Base-by-base conservation (phyloP, 2,888 invertebrate genomes). In the Hydrotaea cyrtoneurina region DNA sequence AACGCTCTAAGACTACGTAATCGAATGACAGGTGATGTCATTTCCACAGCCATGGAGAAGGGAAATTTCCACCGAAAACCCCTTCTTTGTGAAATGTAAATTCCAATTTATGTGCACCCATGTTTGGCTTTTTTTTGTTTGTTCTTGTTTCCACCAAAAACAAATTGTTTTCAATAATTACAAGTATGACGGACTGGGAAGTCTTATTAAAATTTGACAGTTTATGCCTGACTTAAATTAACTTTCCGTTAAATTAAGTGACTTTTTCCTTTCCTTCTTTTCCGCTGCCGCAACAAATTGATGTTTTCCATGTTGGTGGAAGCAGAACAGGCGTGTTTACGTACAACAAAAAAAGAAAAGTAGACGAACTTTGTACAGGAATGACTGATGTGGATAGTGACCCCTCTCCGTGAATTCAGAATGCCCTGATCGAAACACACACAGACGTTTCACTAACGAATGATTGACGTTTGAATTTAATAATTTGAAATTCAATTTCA, bases 391-490 rank as follows among this genome's bases (percentile, higher is more conserved):
- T 7, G 46, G 21, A 46, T 46, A 69, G 39, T 69, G 69, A 69
- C 69, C 69, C 66, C 21, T 66, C 66, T 21, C 43, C 21, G 13
- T 46, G 69, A 69, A 69, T 43, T 69, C 43, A 15, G 21, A 69
- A 46, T 46, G 46, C 39, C 2, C 4, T 26, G 15, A 26, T 57
- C 10, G 57, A 57, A 19, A 64, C 26, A 39, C 64, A 19, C 43
- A 69, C 69, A 69, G 11, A 21, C 26, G 50, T 53, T 73, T 77
- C 13, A 73, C 57, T 78, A 69, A 43, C 59, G 43, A 46, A 26
- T 81, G 84, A 81, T 76, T 79, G 84, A 81, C 78, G 64, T 79
- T 76, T 53, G 69, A 84, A 76, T 81, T 84, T 81, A 1, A 79
- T 73, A 84, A 76, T 81, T 84, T 81, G 8, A 79, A 81, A 79